Evolutionary conservation across 2,113 vertebrate species (phyloP).

Genomic region (Phainopepla nitens): DNA sequence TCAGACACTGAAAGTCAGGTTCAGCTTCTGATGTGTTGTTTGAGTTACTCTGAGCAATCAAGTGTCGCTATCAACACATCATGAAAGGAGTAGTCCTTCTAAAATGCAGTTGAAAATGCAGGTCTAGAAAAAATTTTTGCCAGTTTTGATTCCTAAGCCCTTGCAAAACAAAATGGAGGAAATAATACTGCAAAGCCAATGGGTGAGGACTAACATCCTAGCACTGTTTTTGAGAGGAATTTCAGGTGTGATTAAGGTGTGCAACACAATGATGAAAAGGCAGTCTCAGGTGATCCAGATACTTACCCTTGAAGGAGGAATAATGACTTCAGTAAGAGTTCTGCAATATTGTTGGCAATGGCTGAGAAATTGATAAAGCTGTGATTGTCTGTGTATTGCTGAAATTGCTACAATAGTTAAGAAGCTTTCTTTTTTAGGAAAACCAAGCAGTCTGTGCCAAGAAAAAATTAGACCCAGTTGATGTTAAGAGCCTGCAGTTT

Average conservation of each 20-base stretch:
- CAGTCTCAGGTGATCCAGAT: neutral
- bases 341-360: neutral
- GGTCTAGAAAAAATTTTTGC: neutral
- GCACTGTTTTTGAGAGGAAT: neutral
- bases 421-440: neutral
- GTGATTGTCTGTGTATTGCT: neutral
- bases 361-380: neutral
- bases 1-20: neutral
- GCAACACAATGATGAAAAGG: neutral
- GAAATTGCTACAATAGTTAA: neutral
- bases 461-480: neutral
- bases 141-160: neutral
- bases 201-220: neutral
- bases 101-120: neutral
- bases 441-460: neutral
- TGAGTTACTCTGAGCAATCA: neutral
- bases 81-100: neutral
- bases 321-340: neutral
- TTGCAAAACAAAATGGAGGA: neutral
- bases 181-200: neutral
- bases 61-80: neutral
- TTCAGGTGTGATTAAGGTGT: neutral
- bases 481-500: neutral
- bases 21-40: neutral
- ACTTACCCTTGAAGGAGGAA: neutral